phyloP scores from a whole-genome alignment of 2,797 vertebrate genomes.

The Pipistrellus nathusii region DNA sequence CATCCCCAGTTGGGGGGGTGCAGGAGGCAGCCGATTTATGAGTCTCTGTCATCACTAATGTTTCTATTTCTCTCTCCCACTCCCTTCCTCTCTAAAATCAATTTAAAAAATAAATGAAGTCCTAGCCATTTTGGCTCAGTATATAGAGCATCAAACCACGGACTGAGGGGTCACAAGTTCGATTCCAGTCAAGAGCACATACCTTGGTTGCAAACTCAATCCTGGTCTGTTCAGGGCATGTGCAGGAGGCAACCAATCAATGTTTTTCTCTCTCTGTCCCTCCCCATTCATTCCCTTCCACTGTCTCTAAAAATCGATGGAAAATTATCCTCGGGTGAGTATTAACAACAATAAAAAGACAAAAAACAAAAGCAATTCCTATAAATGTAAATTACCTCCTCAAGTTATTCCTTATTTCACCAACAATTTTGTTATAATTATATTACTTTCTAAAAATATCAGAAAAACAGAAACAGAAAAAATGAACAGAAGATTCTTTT shows the following conservation, averaged over 20 bases:
- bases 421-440: conserved; percentile 49
- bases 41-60: neutral
- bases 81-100: neutral
- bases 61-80: neutral
- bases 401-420: conserved; percentile 8
- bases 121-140: too few species aligned
- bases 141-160: too few species aligned
- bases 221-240: too few species aligned
- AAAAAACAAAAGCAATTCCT: conserved; percentile 27
- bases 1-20: neutral
- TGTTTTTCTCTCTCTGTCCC: too few species aligned
- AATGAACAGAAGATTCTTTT: conserved; percentile 14
- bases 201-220: too few species aligned
- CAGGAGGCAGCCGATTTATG: neutral
- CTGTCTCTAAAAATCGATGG: too few species aligned
- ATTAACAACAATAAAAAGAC: neutral
- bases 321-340: neutral
- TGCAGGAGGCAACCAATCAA: too few species aligned
- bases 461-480: neutral
- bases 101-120: too few species aligned
- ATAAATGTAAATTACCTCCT: neutral
- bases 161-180: too few species aligned
- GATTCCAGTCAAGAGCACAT: too few species aligned
- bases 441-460: conserved; percentile 10
- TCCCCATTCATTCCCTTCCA: too few species aligned